Conservation (phyloP, 2,888 invertebrate species). For the Coremacera marginata region DNA sequence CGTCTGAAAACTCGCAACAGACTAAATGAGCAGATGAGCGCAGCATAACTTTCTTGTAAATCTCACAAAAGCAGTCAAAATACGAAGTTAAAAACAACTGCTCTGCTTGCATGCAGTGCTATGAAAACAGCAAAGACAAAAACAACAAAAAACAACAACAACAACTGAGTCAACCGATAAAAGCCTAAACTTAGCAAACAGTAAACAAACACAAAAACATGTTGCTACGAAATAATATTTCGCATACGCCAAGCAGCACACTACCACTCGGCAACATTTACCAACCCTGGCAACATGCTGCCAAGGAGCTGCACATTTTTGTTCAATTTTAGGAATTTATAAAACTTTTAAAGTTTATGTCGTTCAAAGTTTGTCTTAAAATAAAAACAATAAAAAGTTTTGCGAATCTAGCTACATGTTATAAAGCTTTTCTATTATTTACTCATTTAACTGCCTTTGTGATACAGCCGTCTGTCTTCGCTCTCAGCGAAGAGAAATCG, state of each 20-base stretch:
- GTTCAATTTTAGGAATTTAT: neutral
- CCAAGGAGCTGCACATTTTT: neutral
- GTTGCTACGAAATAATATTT: neutral
- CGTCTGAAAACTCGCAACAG: constrained; percentile 63
- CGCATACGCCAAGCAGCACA: too few species aligned
- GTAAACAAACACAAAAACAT: neutral
- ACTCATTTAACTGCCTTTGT: neutral
- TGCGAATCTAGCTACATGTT: neutral
- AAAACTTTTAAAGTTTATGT: too few species aligned
- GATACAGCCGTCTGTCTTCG: neutral
- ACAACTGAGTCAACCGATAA: neutral
- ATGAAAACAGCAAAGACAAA: neutral
- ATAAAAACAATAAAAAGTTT: too few species aligned
- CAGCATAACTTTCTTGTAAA: constrained; percentile 51
- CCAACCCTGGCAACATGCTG: neutral
- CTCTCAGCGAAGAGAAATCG: too few species aligned
- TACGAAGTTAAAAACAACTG: neutral
- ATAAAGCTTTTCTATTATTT: neutral
- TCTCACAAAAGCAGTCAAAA: neutral
- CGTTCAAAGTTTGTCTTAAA: too few species aligned
- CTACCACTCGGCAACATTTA: neutral
- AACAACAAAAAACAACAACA: neutral
- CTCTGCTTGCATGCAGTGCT: neutral
- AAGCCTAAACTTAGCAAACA: neutral
- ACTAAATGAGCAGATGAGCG: constrained; percentile 53